A percentile compares a stretch with the other conserved stretches of the same genome.
Conservation (phyloP, 1,140 invertebrate species). For the Lethrus apterus region DNA sequence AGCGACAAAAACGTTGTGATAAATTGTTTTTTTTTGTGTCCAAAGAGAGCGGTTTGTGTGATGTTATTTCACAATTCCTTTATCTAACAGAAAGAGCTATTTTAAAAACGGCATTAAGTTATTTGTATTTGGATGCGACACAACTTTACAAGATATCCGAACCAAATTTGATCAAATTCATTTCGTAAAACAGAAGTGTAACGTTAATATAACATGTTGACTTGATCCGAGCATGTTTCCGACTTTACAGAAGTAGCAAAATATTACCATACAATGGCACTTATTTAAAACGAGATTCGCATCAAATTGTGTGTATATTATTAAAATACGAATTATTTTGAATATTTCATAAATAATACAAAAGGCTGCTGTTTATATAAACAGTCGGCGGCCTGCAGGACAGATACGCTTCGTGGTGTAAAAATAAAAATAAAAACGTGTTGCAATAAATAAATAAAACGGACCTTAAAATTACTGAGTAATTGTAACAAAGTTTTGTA, state of each 20-base stretch:
- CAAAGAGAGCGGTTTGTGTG: neutral
- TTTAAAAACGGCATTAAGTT: conserved; percentile 8
- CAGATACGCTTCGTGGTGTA: too few species aligned
- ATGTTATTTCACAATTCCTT: conserved; percentile 2
- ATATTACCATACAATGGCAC: conserved; percentile 24
- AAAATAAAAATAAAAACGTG: too few species aligned
- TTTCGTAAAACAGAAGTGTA: neutral
- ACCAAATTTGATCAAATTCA: conserved; percentile 11
- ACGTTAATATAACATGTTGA: conserved; percentile 6
- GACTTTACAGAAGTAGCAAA: conserved; percentile 19
- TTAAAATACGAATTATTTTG: conserved; percentile 27
- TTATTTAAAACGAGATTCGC: conserved; percentile 21
- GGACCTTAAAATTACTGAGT: too few species aligned
- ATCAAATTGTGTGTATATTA: conserved; percentile 26
- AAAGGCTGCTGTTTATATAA: conserved; percentile 7
- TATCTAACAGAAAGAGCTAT: neutral
- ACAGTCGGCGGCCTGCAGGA: too few species aligned
- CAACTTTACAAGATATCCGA: conserved; percentile 7
- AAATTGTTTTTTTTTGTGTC: conserved; percentile 2
- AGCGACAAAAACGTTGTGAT: too few species aligned
- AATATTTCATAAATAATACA: conserved; percentile 27
- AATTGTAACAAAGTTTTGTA: too few species aligned
- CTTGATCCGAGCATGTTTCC: conserved; percentile 18
- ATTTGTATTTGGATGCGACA: conserved; percentile 11
- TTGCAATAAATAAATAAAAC: too few species aligned